Evolutionary conservation across 2,113 vertebrate genomes (phyloP), one percentile per base, ranked within the genome.

Genomic region (Aldabrachelys gigantea): DNA sequence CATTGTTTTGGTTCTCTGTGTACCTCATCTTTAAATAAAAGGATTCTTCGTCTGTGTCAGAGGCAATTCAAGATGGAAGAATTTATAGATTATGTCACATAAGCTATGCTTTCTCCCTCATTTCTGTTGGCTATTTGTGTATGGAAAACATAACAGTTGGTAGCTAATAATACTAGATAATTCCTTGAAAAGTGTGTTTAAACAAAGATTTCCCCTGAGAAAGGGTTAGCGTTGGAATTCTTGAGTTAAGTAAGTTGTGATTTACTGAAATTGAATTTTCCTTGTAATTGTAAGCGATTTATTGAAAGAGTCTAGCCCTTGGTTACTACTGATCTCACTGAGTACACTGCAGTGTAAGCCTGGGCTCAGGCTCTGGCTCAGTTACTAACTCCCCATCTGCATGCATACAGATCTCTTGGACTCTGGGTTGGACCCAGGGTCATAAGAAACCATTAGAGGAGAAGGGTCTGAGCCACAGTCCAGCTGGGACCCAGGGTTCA

Each of bases 1-100:
- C n/a, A 12, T 59, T 59, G 29, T 6, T 84, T 92, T 76, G 89
- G 5, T 1, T 72, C 57, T 78, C 75, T 54, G 9, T 41, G 19
- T 21, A 1, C 85, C 89, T 94, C 47, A 54, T 79, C 85, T 91
- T 85, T 62, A 83, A 89, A 72, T 84, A 82, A 56, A 94, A 94
- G 8, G 13, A 44, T 88, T 4, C 12, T 82, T 79, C 52, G 69
- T 72, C 2, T 5, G 56, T 89, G 44, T 92, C 62, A 87, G 5
- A 50, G 53, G 4, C 76, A 86, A 82, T 76, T 92, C 4, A 56
- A 38, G 72, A 56, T 78, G 75, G 69, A 21, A 12, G 1, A 78
- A 4, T 93, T 93, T 14, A 82, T 17, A 53, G 69, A 89, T 95
- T 44, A 31, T 81, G 89, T 59, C 13, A 35, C 90, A 10, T 19